Conservation (phyloP, 2,797 vertebrate genomes). For the Vespertilio murinus region DNA sequence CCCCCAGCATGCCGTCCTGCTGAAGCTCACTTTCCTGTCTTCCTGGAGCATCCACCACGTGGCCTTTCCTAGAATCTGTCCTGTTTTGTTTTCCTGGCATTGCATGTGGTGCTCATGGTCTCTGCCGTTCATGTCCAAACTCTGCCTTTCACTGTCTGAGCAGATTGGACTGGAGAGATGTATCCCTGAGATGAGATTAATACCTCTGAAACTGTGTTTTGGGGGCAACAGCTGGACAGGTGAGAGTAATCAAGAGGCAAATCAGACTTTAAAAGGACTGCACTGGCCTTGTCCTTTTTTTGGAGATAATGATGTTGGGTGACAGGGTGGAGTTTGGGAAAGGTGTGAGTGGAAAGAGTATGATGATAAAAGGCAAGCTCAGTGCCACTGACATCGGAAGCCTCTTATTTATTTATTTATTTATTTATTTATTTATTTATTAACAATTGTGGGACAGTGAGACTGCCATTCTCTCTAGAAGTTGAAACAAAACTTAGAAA, state of each 20-base stretch:
- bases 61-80: constrained; percentile 88
- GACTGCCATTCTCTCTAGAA: constrained; percentile 37
- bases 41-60: constrained; percentile 86
- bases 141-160: constrained; percentile 63
- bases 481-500: constrained; percentile 62
- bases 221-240: not conserved
- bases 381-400: not conserved
- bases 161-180: not conserved
- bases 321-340: not conserved
- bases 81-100: constrained; percentile 79
- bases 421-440: constrained; percentile 51
- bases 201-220: not conserved
- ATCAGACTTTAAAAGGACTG: not conserved
- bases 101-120: constrained; percentile 57
- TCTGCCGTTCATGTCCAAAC: constrained; percentile 71
- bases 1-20: not conserved
- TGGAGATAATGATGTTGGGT: not conserved
- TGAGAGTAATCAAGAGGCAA: not conserved
- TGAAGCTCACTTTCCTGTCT: constrained; percentile 81
- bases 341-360: not conserved
- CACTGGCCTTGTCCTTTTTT: not conserved
- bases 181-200: not conserved
- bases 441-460: not conserved
- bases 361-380: not conserved
- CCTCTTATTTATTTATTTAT: not conserved